Evolutionary conservation across 2,113 vertebrate species (phyloP).

Genomic region (Lathamus discolor): DNA sequence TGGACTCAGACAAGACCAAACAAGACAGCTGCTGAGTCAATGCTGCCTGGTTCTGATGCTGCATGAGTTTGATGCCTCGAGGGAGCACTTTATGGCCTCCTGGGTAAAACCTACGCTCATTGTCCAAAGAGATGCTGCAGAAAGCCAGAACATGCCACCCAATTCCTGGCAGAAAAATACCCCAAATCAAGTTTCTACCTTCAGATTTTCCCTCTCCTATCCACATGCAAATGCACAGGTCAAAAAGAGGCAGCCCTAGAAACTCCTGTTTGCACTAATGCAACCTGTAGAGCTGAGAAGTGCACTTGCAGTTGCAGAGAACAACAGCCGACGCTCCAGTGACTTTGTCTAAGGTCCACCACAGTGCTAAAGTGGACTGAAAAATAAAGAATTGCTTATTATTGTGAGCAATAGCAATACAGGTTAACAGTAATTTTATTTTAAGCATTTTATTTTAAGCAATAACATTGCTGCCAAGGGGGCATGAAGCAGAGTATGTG

Average conservation of each 20-base stretch:
- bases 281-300: not conserved
- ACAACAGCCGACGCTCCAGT: not conserved
- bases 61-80: rapidly evolving
- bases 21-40: not conserved
- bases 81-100: not conserved
- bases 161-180: not conserved
- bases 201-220: not conserved
- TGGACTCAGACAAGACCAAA: not conserved
- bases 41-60: rapidly evolving
- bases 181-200: not conserved
- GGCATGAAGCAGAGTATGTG: not conserved
- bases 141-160: not conserved
- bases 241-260: not conserved
- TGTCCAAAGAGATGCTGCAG: not conserved
- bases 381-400: not conserved
- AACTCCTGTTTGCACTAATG: not conserved
- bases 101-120: not conserved
- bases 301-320: not conserved
- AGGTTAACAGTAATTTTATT: not conserved
- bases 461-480: not conserved
- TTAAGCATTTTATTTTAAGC: not conserved
- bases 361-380: not conserved
- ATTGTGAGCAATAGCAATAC: not conserved
- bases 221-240: not conserved
- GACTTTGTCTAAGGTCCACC: not conserved